Conservation (phyloP, 2,888 invertebrate genomes). For the Liodrosophila aerea region DNA sequence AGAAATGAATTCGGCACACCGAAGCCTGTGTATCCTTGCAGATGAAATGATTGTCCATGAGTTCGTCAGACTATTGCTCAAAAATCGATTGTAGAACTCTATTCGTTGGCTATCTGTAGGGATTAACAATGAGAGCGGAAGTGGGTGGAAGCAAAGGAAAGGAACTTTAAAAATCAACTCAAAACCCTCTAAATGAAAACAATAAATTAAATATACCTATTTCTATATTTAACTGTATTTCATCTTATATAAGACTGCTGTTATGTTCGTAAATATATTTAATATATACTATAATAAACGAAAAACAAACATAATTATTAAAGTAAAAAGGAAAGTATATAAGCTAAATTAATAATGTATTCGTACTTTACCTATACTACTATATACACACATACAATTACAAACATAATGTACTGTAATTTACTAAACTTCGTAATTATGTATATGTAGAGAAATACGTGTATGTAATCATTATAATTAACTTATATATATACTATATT, state of each 20-base stretch:
- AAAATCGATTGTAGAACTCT: neutral
- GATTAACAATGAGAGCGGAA: neutral
- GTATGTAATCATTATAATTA: slow-evolving; percentile 47
- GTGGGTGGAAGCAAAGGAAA: slow-evolving; percentile 8
- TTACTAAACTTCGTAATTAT: slow-evolving; percentile 65
- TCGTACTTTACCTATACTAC: slow-evolving; percentile 62
- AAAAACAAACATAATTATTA: slow-evolving; percentile 51
- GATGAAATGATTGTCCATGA: slow-evolving; percentile 8
- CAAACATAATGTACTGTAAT: slow-evolving; percentile 62
- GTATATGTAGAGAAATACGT: slow-evolving; percentile 65
- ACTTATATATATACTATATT: slow-evolving; percentile 33
- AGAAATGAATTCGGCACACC: slow-evolving; percentile 30
- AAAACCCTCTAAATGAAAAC: slow-evolving; percentile 70
- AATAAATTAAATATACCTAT: slow-evolving; percentile 68
- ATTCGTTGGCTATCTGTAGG: slow-evolving; percentile 15
- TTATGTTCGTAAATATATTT: slow-evolving; percentile 82
- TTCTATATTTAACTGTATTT: slow-evolving; percentile 74
- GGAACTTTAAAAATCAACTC: slow-evolving; percentile 47
- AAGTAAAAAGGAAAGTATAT: slow-evolving; percentile 17
- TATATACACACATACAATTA: slow-evolving; percentile 34
- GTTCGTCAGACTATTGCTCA: slow-evolving; percentile 5
- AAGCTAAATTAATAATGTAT: slow-evolving; percentile 64
- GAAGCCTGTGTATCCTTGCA: slow-evolving; percentile 28
- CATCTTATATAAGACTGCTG: slow-evolving; percentile 83
- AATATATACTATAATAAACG: slow-evolving; percentile 79